Evolutionary conservation across 2,113 vertebrate genomes (phyloP).

Genomic region (Brienomyrus brachyistius): DNA sequence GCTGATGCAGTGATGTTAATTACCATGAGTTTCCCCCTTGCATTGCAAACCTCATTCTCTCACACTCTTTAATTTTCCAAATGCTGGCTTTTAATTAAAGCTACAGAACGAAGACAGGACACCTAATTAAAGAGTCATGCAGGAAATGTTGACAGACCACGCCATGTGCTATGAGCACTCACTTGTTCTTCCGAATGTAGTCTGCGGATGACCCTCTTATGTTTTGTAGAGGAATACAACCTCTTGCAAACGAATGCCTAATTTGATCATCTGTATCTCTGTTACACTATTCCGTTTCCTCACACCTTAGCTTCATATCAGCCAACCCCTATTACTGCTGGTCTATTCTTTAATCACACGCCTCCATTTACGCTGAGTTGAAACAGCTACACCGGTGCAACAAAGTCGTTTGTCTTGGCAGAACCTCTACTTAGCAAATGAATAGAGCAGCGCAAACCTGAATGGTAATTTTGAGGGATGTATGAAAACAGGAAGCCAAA

Average conservation of each 20-base stretch:
- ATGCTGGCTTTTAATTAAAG: constrained; percentile 18
- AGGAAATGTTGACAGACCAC: background rate
- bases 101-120: background rate
- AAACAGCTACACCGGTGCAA: background rate
- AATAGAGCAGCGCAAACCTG: background rate
- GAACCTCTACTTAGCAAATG: background rate
- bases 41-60: background rate
- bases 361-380: background rate
- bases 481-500: background rate
- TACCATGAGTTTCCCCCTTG: background rate
- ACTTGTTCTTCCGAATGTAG: background rate
- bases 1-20: constrained; percentile 13
- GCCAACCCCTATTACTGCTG: background rate
- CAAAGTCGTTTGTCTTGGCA: background rate
- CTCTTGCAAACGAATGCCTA: background rate
- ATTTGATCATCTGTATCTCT: background rate
- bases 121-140: constrained; percentile 13
- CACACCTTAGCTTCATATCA: background rate
- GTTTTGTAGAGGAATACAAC: background rate
- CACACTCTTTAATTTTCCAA: constrained; percentile 9
- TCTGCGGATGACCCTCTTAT: background rate
- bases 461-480: background rate
- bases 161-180: background rate
- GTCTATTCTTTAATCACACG: background rate
- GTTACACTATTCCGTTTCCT: background rate